Evolutionary conservation across 92 coral and sea anemone genomes (phyloP), one percentile per base, ranked within the genome.

Genomic region (Palythoa grandis): DNA sequence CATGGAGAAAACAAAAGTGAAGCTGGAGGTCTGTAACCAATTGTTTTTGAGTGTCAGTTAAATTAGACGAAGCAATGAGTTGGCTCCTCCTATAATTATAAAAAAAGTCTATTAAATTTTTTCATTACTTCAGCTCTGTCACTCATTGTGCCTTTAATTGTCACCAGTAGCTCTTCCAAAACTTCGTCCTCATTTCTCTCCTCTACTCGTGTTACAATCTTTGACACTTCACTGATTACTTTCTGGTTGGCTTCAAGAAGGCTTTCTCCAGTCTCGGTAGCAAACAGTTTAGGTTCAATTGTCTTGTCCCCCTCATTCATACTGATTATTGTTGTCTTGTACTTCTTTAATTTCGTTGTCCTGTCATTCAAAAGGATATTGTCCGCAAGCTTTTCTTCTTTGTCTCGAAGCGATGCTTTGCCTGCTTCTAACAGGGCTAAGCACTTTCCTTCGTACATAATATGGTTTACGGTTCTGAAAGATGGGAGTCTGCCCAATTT

Each of bases 61-160:
- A 50, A 23, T 50, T 68, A 54, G 82, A 43, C 52, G 82, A 77
- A 25, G 24, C 68, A 23, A 15, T 56, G 69, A 77, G 82, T 77
- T 50, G 54, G 25, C 52, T 25, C 10, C 54, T 77, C 54, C 69
- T 17, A 50, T 77, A 77, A 56, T 77, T 68, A 77, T 54, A 56
- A 50, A 76, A n/a, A 54, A 13, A 54, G 13, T 22, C 54, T 76
- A 68, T 76, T 76, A 54, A 76, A 76, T 77, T 77, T 77, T 25
- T 80, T 80, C 85, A 69, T 80, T 23, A 80, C 85, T 22, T 80
- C 74, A 40, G 85, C 85, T 12, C 85, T 65, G 17, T 80, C 85
- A 65, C 73, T 65, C 85, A 80, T 80, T 65, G 85, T 80, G 16
- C 73, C 85, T 0, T 7, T 58, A 20, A 80, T 43, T n/a, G 20